Percentiles rank a stretch among this genome's conserved stretches.
phyloP scores from a whole-genome alignment of 2,797 vertebrate genomes.

The Euthynnus affinis region DNA sequence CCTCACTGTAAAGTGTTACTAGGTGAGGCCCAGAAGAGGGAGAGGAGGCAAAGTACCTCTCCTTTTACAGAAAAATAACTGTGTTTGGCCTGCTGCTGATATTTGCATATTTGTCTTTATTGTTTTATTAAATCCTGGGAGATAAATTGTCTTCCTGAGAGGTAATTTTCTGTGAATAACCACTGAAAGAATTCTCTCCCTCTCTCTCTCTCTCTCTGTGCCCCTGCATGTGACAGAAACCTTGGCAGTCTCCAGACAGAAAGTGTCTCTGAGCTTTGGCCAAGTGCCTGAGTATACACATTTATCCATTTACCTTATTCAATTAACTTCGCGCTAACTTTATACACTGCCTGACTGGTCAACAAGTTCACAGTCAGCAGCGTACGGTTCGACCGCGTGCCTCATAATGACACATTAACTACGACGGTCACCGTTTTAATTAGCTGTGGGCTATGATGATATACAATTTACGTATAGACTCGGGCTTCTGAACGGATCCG shows the following conservation, averaged over 20 bases:
- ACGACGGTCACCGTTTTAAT: conserved; percentile 14
- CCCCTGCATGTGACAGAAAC: background rate
- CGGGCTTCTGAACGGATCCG: conserved; percentile 7
- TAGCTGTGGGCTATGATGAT: conserved; percentile 25
- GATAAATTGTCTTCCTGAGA: too few species aligned
- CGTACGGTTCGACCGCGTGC: background rate
- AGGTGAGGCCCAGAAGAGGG: too few species aligned
- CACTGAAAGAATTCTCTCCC: too few species aligned
- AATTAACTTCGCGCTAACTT: conserved; percentile 20
- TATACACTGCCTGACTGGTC: background rate
- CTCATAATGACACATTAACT: conserved; percentile 31
- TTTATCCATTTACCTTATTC: conserved; percentile 32
- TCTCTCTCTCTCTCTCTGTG: too few species aligned
- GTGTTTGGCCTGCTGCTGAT: background rate
- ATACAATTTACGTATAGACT: conserved; percentile 35
- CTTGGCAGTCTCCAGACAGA: too few species aligned
- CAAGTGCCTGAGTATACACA: background rate
- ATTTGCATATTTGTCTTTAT: background rate
- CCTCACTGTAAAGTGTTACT: too few species aligned
- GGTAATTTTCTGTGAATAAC: too few species aligned
- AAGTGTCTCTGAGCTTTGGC: background rate
- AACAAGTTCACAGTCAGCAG: background rate
- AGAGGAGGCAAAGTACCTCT: too few species aligned
- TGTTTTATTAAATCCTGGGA: too few species aligned
- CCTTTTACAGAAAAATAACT: too few species aligned